Conservation (phyloP, 2,888 invertebrate species). For the Orthonevra nobilis region DNA sequence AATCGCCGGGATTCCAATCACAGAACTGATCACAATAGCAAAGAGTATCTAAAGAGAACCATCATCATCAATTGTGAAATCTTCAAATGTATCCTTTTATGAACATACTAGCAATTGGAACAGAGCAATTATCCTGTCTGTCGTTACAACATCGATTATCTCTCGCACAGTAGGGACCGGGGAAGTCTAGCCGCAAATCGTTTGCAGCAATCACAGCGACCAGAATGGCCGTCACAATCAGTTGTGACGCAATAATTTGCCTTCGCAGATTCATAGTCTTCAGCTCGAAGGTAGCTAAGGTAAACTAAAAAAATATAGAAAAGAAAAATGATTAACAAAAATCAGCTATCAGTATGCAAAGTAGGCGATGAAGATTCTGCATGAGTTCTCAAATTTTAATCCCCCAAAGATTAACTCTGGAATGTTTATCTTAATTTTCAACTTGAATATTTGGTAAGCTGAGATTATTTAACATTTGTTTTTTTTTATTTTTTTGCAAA, state of each 20-base stretch:
- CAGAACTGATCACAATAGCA: constrained; percentile 98
- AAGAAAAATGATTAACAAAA: background rate
- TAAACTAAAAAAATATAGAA: constrained; percentile 21
- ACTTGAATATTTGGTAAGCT: constrained; percentile 6
- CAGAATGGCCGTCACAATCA: constrained; percentile 55
- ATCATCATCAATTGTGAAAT: background rate
- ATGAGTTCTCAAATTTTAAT: no score
- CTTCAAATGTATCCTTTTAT: background rate
- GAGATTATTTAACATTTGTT: constrained; percentile 4
- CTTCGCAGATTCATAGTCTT: constrained; percentile 60
- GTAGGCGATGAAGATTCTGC: no score
- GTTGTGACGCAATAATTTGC: constrained; percentile 45
- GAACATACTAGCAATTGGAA: constrained; percentile 86
- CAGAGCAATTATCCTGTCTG: constrained; percentile 90
- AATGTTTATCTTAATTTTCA: constrained; percentile 25
- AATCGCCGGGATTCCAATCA: constrained; percentile 88
- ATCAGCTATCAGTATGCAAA: no score
- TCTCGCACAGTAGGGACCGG: constrained; percentile 78
- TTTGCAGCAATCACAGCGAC: constrained; percentile 72
- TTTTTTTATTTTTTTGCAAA: no score
- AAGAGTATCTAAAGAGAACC: constrained; percentile 86
- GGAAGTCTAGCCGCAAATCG: constrained; percentile 75
- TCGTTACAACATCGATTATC: constrained; percentile 85
- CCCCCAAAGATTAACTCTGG: no score
- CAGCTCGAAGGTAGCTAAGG: constrained; percentile 8